A percentile compares a stretch with the other conserved stretches of the same genome.
These are phyloP conservation scores for Guaruba guarouba DNA, from an alignment of 2,113 vertebrate genomes.

Conservation along the genomic window DNA sequence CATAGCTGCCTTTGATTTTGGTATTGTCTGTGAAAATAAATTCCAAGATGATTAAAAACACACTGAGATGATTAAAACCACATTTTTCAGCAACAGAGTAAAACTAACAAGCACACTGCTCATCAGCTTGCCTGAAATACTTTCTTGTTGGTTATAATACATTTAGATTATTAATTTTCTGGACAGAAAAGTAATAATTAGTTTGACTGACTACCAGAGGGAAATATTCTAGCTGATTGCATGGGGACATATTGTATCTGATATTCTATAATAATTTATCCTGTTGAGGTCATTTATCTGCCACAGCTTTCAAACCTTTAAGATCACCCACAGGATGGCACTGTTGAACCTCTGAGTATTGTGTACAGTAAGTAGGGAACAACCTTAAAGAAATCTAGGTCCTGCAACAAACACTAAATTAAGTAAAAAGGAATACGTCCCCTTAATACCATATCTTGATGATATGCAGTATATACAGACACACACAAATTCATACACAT, in stretches of 20 bases:
- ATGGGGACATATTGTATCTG: not conserved
- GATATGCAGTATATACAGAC: not conserved
- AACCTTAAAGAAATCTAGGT: not conserved
- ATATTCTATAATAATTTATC: not conserved
- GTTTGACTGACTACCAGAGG: conserved; percentile 42
- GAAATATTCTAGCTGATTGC: not conserved
- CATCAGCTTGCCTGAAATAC: conserved; percentile 10
- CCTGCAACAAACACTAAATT: not conserved
- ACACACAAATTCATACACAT: not conserved
- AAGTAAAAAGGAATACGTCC: not conserved
- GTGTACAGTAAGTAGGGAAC: not conserved
- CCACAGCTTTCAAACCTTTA: not conserved
- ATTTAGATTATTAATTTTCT: conserved; percentile 54
- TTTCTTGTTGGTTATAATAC: not conserved
- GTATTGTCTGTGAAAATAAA: conserved; percentile 5
- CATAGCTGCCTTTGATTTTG: conserved; percentile 21
- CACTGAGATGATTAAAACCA: conserved; percentile 38
- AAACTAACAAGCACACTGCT: conserved; percentile 7
- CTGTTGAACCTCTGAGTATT: conserved; percentile 57
- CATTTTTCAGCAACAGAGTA: not conserved
- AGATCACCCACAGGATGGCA: conserved; percentile 72
- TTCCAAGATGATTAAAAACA: conserved; percentile 37
- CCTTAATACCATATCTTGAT: not conserved
- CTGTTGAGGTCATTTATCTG: not conserved
- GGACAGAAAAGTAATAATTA: conserved; percentile 59